A percentile compares a stretch with the other conserved stretches of the same genome.
Evolutionary conservation across 2,113 vertebrate species (phyloP).

Genomic region (Heloderma charlesbogerti): DNA sequence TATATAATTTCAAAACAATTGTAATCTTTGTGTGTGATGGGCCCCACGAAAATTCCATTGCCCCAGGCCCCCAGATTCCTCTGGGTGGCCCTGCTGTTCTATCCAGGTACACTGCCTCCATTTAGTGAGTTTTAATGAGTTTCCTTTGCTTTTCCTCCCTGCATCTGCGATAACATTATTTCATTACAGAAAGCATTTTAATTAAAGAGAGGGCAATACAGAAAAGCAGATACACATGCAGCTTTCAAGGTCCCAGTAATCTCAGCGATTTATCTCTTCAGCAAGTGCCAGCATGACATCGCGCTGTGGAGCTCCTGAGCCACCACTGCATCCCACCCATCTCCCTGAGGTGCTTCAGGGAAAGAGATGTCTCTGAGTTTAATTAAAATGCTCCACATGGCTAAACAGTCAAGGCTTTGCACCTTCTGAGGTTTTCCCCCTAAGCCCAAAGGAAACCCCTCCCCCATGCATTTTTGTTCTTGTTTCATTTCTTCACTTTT

Average conservation of each 20-base stretch:
- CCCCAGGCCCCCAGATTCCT: too few species aligned
- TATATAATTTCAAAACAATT: too few species aligned
- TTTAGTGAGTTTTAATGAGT: slow-evolving; percentile 20
- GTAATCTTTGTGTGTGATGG: too few species aligned
- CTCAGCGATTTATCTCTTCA: slow-evolving; percentile 21
- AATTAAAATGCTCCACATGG: slow-evolving; percentile 28
- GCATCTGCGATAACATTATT: slow-evolving; percentile 39
- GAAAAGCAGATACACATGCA: slow-evolving; percentile 9
- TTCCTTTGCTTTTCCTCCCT: slow-evolving; percentile 22
- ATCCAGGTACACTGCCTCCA: neutral
- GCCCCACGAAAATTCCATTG: too few species aligned
- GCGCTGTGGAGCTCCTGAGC: slow-evolving; percentile 1
- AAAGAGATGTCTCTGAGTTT: slow-evolving; percentile 22
- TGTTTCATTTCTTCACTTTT: neutral
- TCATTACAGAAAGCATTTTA: slow-evolving; percentile 42
- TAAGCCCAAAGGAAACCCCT: neutral
- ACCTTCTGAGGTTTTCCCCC: neutral
- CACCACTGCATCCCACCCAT: neutral
- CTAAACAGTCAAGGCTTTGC: slow-evolving; percentile 22
- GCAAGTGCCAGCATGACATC: slow-evolving; percentile 20
- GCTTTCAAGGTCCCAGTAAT: slow-evolving; percentile 12
- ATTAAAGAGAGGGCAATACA: slow-evolving; percentile 31
- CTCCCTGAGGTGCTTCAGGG: neutral
- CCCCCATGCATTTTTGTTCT: neutral
- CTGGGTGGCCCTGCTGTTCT: too few species aligned